phyloP scores from a whole-genome alignment of 35 echinoderm and acorn worm genomes.

The Stichopus chloronotus region DNA sequence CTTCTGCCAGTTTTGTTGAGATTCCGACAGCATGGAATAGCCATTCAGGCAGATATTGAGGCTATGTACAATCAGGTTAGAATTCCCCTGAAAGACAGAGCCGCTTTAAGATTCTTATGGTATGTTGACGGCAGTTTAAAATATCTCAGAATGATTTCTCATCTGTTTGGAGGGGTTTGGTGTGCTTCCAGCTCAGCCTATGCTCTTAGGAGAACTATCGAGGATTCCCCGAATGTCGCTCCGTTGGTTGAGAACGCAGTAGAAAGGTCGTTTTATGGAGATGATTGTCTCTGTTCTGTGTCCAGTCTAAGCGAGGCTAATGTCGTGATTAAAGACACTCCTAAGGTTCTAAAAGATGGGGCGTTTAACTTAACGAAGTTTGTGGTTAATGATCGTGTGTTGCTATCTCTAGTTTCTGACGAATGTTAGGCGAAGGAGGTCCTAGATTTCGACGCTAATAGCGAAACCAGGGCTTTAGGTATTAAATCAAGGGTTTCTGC shows the following conservation, averaged over 20 bases:
- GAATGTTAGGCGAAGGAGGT: conserved; percentile 37
- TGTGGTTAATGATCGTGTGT: conserved; percentile 32
- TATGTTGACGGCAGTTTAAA: conserved; percentile 48
- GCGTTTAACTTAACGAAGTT: conserved; percentile 64
- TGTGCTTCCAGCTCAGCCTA: conserved; percentile 26
- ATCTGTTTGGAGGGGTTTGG: conserved; percentile 29
- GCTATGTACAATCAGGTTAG: conserved; percentile 35
- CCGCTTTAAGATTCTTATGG: conserved; percentile 75
- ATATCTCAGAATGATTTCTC: not conserved
- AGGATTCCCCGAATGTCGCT: not conserved
- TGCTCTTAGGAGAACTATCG: conserved; percentile 9
- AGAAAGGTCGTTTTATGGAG: conserved; percentile 12
- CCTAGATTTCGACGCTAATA: conserved; percentile 24
- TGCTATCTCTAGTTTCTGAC: conserved; percentile 23
- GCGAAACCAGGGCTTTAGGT: conserved; percentile 37
- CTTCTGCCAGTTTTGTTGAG: conserved; percentile 62
- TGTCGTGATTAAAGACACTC: conserved; percentile 43
- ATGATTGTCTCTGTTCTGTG: conserved; percentile 33
- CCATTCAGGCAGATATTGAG: conserved; percentile 29
- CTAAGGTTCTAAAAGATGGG: conserved; percentile 30
- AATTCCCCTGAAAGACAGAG: conserved; percentile 8
- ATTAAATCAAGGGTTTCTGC: conserved; percentile 29
- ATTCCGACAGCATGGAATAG: conserved; percentile 26
- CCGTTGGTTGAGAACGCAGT: not conserved
- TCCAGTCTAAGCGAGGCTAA: not conserved